Evolutionary conservation across 2,113 vertebrate genomes (phyloP), one percentile per base, ranked within the genome.

Genomic region (Hydrolagus affinis): DNA sequence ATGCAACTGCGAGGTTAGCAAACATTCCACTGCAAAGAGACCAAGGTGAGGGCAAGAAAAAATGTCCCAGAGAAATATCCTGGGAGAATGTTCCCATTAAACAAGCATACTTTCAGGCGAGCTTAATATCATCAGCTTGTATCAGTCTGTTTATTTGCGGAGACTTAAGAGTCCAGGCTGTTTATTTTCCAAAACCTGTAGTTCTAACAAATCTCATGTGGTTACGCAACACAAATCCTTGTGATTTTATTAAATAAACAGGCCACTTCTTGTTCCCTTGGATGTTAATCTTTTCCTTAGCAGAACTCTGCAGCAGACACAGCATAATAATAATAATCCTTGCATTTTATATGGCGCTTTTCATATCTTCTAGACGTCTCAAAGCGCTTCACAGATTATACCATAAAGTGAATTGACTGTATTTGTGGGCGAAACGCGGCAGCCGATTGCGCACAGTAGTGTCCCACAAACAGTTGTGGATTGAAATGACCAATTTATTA

Each of bases 241-340:
- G 14, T 44, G 44, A 74, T 44, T 17, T 44, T 74, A 74, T 74
- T 74, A 74, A 74, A 32, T 17, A 21, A 74, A 74, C 72, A 74
- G 30, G 32, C 30, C 30, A 74, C 15, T 44, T 74, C 72, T 44
- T 44, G 72, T 74, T 74, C 30, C 8, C 72, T 19, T 19, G 8
- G 15, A 74, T 74, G 28, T 74, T 74, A 74, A 74, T 19, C 72
- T 9, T 74, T 74, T 74, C 44, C 30, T 44, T 44, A 74, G 30
- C 15, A 74, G 44, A 74, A 56, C 30, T 56, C 72, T 3, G 30
- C 3, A 74, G 30, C 19, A 12, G 15, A 32, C 7, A 25, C 0
- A 17, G 28, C 28, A 74, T 32, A 17, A 32, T n/a, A n/a, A n/a
- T n/a, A n/a, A n/a, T n/a, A n/a, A n/a, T n/a, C n/a, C n/a, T n/a